phyloP scores from a whole-genome alignment of 2,113 vertebrate genomes.

The Pygoscelis antarcticus region DNA sequence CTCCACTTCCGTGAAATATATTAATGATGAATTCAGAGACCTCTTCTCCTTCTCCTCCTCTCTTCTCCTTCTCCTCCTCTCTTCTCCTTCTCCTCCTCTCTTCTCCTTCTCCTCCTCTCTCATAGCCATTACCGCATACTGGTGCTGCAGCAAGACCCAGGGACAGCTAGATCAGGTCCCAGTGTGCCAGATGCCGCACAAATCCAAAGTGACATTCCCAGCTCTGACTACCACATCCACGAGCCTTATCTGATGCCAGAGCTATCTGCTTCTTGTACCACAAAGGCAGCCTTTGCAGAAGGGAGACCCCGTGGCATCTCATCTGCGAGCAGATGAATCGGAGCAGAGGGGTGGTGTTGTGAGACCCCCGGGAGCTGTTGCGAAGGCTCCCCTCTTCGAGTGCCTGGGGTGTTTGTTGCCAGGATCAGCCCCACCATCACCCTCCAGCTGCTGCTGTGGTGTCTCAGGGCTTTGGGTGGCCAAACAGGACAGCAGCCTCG shows the following conservation, averaged over 20 bases:
- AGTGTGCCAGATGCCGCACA: not conserved
- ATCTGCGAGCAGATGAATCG: too few species aligned
- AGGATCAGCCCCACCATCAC: not conserved
- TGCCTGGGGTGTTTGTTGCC: not conserved
- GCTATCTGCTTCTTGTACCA: not conserved
- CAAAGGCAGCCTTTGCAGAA: not conserved
- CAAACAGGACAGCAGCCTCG: not conserved
- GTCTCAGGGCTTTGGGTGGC: not conserved
- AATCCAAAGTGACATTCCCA: not conserved
- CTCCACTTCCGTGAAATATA: not conserved
- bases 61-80: too few species aligned
- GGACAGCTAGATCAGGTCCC: not conserved
- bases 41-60: accelerated
- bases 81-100: not conserved
- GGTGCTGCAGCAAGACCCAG: not conserved
- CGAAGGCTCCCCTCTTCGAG: not conserved
- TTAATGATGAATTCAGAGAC: not conserved
- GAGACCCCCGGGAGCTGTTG: too few species aligned
- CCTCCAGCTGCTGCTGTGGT: not conserved
- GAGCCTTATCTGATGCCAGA: not conserved
- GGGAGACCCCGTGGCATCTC: accelerated
- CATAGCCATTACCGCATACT: not conserved
- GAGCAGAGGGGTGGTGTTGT: not conserved
- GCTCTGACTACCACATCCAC: not conserved
- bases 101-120: not conserved